Evolutionary conservation across 2,797 vertebrate genomes (phyloP), one percentile per base, ranked within the genome.

Genomic region (Dipus sagitta): DNA sequence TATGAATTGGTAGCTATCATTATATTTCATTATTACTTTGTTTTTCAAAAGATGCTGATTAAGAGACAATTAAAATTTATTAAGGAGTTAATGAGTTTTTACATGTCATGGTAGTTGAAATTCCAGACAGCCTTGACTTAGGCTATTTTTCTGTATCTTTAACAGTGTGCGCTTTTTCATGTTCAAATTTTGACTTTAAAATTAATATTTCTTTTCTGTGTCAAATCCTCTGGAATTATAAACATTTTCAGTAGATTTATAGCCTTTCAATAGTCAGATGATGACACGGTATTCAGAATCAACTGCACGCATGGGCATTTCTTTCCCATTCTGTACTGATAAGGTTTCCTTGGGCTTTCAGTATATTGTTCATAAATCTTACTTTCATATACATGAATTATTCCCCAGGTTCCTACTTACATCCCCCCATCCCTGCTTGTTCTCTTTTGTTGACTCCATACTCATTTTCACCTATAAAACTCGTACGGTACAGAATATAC

Each of bases 321-420:
- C 17, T 65, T 94, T 91, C 38, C 70, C 9, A 24, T 88, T 82
- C n/a, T 12, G 58, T 32, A 17, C 34, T 28, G 30, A 18, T 65
- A 58, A 91, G 12, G 87, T 80, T 94, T 88, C 71, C 52, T 80
- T 65, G 86, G 83, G 68, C 0, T 77, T 80, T 34, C 24, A 62
- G 9, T 71, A 3, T 32, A 12, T 58, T 30, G 21, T 70, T 84
- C 54, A 86, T 70, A 76, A 93, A 86, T 72, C 3, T 18, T 32
- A 83, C 30, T 89, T 90, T 84, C 67, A 82, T 87, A 96, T 60
- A 47, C 52, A 32, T 60, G 65, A 81, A 54, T 90, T 93, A 52
- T 80, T 96, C 32, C 68, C 64, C 17, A 86, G 42, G 24, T 14
- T 4, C 67, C 32, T 80, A 38, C 86, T 94, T 87, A 62, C 3